Percentiles rank a stretch among this genome's conserved stretches.
Conservation (phyloP, 2,888 invertebrate species). For the Agelastica alni region DNA sequence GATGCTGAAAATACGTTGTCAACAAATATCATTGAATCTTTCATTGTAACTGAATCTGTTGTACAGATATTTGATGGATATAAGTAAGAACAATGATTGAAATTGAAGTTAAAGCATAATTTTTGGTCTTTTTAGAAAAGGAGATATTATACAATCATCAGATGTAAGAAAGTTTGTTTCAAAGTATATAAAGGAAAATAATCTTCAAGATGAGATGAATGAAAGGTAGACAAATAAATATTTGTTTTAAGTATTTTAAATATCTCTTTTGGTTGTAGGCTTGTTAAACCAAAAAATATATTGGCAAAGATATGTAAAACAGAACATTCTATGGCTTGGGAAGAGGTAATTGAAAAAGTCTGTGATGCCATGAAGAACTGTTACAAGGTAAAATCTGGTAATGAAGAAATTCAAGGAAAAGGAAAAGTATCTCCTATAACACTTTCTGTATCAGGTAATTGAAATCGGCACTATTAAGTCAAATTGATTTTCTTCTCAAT, state of each 20-base stretch:
- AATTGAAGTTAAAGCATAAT: constrained; percentile 5
- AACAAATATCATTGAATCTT: constrained; percentile 66
- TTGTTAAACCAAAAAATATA: constrained; percentile 62
- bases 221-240: constrained; percentile 37
- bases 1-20: constrained; percentile 55
- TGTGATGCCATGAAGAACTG: constrained; percentile 73
- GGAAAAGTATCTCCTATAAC: constrained; percentile 77
- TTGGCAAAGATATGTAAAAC: constrained; percentile 51
- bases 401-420: constrained; percentile 61
- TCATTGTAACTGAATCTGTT: constrained; percentile 69
- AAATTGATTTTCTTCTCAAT: not conserved
- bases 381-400: constrained; percentile 66
- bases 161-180: constrained; percentile 71
- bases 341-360: constrained; percentile 69
- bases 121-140: constrained; percentile 45
- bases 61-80: constrained; percentile 65
- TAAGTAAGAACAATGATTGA: constrained; percentile 53
- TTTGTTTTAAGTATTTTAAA: not conserved
- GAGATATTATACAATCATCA: constrained; percentile 51
- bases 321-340: constrained; percentile 66
- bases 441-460: constrained; percentile 68
- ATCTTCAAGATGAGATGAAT: constrained; percentile 58
- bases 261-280: constrained; percentile 49
- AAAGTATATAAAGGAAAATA: constrained; percentile 71
- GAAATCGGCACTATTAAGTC: too few species aligned